Evolutionary conservation across 2,888 invertebrate genomes (phyloP), one percentile per base, ranked within the genome.

Genomic region (Drosophila picticornis): DNA sequence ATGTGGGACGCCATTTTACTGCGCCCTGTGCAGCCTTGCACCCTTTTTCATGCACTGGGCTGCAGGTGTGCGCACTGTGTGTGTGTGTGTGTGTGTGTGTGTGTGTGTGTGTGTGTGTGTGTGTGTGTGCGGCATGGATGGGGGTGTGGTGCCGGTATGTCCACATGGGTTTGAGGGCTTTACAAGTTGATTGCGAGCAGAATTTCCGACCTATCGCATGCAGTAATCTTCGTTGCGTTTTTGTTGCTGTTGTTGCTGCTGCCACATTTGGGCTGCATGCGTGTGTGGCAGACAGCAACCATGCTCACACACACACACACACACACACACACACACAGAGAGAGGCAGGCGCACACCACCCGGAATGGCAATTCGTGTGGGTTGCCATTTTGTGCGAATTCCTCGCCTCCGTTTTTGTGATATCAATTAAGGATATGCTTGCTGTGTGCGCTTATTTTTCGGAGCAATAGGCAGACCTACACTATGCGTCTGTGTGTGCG

Each of bases 371-470:
- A 50, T 63, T 62, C 80, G 65, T 77, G 74, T 81, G 72, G 64
- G 70, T 75, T 82, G 80, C 72, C 83, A 73, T 88, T 82, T 82
- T 80, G 83, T 83, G 77, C 77, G 83, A 81, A 85, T 89, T 90
- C 78, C 88, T 83, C 76, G 85, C 80, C 77, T 84, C 79, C 68
- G 64, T 83, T 83, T 85, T 84, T 91, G 91, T 91, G 90, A 91
- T 91, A 91, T 91, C 91, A 91, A 91, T 91, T 91, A 91, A 91
- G 92, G 91, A 91, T 88, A 89, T 91, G 81, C 75, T 84, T 67
- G 72, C 80, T 59, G 48, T 68, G 74, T 73, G 67, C 48, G 76
- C 75, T 78, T 77, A 78, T 78, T 79, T 77, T 79, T 70, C 70
- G 75, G 76, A 58, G 81, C 75, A 52, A 51, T 71, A 73, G 74